These are phyloP conservation scores for Nematostella vectensis DNA, from an alignment of 92 coral and sea anemone species.

Conservation along the genomic window DNA sequence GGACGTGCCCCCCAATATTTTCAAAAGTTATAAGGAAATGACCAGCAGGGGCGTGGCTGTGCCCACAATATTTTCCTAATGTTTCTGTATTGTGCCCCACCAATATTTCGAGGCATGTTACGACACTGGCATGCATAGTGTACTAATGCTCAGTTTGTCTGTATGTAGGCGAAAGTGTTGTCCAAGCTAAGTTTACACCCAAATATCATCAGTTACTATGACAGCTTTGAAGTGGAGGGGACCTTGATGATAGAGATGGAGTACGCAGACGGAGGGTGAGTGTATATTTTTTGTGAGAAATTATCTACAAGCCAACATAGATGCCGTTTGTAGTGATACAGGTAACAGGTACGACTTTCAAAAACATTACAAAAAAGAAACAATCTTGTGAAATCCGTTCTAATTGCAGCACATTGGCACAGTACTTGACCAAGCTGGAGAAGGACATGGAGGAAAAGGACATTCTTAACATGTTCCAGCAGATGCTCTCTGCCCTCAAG, in stretches of 20 bases:
- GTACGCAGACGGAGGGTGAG: conserved; percentile 99
- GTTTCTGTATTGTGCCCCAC: neutral
- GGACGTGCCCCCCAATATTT: too few species aligned
- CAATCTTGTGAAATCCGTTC: too few species aligned
- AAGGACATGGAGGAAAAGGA: conserved; percentile 96
- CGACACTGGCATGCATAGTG: neutral
- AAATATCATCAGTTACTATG: conserved; percentile 92
- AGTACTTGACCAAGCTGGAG: conserved; percentile 68
- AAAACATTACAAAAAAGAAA: too few species aligned
- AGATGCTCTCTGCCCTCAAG: conserved; percentile 89
- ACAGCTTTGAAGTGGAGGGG: conserved; percentile 98
- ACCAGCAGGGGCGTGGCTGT: too few species aligned
- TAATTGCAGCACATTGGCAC: conserved; percentile 94
- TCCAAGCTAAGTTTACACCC: conserved; percentile 94
- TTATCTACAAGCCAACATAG: neutral
- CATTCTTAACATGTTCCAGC: conserved; percentile 70
- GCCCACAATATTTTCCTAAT: too few species aligned
- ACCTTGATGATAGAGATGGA: conserved; percentile 99
- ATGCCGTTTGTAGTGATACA: too few species aligned
- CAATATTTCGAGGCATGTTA: neutral
- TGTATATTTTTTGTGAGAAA: too few species aligned
- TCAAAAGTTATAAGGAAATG: too few species aligned
- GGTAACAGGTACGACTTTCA: too few species aligned
- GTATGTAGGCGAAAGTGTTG: conserved; percentile 78
- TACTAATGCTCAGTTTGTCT: neutral